Evolutionary conservation across 1,140 invertebrate genomes (phyloP), one percentile per base, ranked within the genome.

Genomic region (Carposina sasakii): DNA sequence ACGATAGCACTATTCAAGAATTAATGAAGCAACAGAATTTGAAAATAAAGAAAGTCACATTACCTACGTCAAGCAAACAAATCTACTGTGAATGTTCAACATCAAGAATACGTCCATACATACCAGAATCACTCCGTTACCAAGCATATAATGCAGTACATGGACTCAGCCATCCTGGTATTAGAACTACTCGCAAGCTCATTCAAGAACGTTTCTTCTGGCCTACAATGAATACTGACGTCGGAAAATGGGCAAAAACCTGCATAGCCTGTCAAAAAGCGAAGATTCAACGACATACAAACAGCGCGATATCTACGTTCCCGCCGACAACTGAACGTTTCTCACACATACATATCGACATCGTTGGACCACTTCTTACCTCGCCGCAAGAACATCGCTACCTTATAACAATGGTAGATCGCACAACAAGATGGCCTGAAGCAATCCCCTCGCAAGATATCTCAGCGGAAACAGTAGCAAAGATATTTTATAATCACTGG

Each of bases 381-480:
- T 61, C 60, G 0, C 20, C 71, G 6, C 75, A 68, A 0, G 57
- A 43, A 3, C 39, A 48, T 13, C 34, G 36, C 5, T 60, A 55
- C 21, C 48, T 41, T 20, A 43, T 87, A 0, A 88, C 86, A 0
- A 60, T 71, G 10, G 76, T 86, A 0, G 84, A 87, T 52, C 43
- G 72, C 17, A 74, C 60, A 44, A 85, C 86, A 3, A 46, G 76
- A n/a, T 88, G 77, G 81, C 76, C 72, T 0, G 81, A 86, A 60
- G 70, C 72, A 5, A 45, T 68, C n/a, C 85, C 85, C 0, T 22
- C 81, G 0, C 22, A 42, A 6, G 69, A 86, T 24, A 77, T 76
- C 0, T 56, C 63, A 5, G 72, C 79, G 1, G 58, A 71, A 23
- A 68, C 68, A 5, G 62, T 83, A 1, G 63, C 67, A 0, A 21